Evolutionary conservation across 2,797 vertebrate genomes (phyloP).

Genomic region (Chelonia mydas): DNA sequence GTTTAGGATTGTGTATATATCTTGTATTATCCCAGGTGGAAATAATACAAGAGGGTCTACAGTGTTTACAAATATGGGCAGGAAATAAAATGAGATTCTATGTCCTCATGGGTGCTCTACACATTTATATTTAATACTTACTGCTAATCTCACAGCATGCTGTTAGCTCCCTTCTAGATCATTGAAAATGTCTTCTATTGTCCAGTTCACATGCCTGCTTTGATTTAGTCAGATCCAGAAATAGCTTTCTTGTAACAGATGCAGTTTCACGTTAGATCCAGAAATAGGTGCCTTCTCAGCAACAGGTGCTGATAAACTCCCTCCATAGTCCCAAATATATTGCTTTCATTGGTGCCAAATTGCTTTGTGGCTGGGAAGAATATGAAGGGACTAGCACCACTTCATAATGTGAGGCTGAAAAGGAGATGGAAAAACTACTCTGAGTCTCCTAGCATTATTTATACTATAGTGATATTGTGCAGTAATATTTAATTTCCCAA

Average conservation of each 20-base stretch:
- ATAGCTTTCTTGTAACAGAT: not conserved
- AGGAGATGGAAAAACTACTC: not conserved
- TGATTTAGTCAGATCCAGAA: not conserved
- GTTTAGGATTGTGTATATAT: not conserved
- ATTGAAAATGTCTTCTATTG: not conserved
- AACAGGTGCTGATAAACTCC: not conserved
- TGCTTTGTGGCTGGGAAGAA: not conserved
- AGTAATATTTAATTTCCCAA: not conserved
- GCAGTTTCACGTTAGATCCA: not conserved
- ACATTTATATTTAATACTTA: not conserved
- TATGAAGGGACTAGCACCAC: not conserved
- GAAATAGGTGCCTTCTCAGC: constrained; percentile 18
- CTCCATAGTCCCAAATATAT: not conserved
- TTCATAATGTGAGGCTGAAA: not conserved
- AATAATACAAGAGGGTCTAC: not conserved
- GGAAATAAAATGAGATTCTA: not conserved
- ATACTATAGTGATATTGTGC: not conserved
- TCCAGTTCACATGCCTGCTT: not conserved
- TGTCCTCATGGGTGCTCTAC: not conserved
- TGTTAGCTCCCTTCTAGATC: not conserved
- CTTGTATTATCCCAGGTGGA: not conserved
- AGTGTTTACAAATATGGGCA: not conserved
- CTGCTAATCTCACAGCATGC: not conserved
- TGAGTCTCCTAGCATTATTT: too few relatives aligned
- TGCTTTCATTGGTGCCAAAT: not conserved